phyloP scores from a whole-genome alignment of 1,140 invertebrate genomes.

The Trachymyrmex cornetzi region DNA sequence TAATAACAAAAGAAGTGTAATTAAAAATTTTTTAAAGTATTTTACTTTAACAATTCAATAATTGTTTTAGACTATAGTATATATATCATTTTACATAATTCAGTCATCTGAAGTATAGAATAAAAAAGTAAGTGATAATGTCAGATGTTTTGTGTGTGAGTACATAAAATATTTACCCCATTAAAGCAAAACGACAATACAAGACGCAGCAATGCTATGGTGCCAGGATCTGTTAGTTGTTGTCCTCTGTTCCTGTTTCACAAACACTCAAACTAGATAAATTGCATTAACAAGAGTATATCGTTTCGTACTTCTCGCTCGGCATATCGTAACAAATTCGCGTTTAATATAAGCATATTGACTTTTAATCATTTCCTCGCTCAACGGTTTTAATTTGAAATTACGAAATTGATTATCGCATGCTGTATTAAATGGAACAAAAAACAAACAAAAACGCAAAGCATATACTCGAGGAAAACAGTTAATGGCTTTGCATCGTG shows the following conservation, averaged over 20 bases:
- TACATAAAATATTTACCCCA: slow-evolving; percentile 86
- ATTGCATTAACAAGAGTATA: slow-evolving; percentile 71
- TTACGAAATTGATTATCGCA: slow-evolving; percentile 70
- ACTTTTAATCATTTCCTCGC: slow-evolving; percentile 25
- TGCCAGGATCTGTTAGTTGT: slow-evolving; percentile 86
- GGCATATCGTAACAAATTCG: slow-evolving; percentile 34
- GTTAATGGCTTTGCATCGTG: slow-evolving; percentile 77
- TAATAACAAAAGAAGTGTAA: slow-evolving; percentile 2
- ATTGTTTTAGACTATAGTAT: slow-evolving; percentile 10
- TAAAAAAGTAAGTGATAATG: slow-evolving; percentile 12
- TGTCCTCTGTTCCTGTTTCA: slow-evolving; percentile 85
- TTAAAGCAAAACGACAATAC: slow-evolving; percentile 86
- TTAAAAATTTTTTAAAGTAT: not conserved
- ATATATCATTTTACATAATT: slow-evolving; percentile 11
- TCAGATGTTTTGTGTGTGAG: slow-evolving; percentile 68
- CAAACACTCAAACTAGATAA: slow-evolving; percentile 84
- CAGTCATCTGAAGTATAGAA: slow-evolving; percentile 9
- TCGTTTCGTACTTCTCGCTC: slow-evolving; percentile 48
- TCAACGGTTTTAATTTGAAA: slow-evolving; percentile 41
- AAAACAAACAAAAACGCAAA: slow-evolving; percentile 78
- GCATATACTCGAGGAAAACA: slow-evolving; percentile 68
- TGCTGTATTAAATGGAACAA: slow-evolving; percentile 73
- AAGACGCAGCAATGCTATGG: slow-evolving; percentile 86
- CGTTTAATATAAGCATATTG: slow-evolving; percentile 25
- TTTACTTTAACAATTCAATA: not conserved